phyloP scores from a whole-genome alignment of 1,140 invertebrate genomes.

The Ceratina australensis region DNA sequence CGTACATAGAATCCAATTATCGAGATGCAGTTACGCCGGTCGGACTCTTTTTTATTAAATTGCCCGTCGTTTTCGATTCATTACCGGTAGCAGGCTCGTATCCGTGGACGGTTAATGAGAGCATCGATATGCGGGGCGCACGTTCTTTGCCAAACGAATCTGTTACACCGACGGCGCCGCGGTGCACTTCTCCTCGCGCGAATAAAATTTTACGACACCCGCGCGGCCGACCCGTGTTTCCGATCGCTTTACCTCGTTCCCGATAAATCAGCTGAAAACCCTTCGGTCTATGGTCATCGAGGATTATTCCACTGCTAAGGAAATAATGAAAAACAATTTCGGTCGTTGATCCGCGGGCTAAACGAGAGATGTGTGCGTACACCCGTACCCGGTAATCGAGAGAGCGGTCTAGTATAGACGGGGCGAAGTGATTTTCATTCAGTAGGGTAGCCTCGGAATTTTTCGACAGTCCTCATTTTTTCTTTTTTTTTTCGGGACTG shows the following conservation, averaged over 20 bases:
- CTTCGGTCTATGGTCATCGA: no score
- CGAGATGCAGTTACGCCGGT: constrained; percentile 51
- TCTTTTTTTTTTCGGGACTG: constrained; percentile 33
- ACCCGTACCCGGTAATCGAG: neutral
- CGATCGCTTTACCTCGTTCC: no score
- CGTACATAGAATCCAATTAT: constrained; percentile 68
- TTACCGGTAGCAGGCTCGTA: constrained; percentile 2
- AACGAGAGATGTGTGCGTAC: no score
- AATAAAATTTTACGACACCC: neutral
- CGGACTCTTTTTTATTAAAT: constrained; percentile 68
- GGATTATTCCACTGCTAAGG: no score
- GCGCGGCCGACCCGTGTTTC: neutral
- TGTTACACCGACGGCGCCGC: neutral
- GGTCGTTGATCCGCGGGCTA: neutral
- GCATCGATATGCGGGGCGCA: neutral
- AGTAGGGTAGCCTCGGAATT: constrained; percentile 18
- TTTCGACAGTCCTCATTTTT: constrained; percentile 38
- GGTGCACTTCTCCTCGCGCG: neutral
- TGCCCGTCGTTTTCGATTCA: constrained; percentile 30
- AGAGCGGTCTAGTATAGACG: neutral
- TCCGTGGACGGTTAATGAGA: neutral
- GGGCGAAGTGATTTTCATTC: constrained; percentile 9
- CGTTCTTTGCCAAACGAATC: no score
- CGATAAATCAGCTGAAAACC: no score
- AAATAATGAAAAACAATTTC: neutral